These are phyloP conservation scores for Ploceus nigricollis DNA, from an alignment of 2,113 vertebrate species.

Conservation along the genomic window DNA sequence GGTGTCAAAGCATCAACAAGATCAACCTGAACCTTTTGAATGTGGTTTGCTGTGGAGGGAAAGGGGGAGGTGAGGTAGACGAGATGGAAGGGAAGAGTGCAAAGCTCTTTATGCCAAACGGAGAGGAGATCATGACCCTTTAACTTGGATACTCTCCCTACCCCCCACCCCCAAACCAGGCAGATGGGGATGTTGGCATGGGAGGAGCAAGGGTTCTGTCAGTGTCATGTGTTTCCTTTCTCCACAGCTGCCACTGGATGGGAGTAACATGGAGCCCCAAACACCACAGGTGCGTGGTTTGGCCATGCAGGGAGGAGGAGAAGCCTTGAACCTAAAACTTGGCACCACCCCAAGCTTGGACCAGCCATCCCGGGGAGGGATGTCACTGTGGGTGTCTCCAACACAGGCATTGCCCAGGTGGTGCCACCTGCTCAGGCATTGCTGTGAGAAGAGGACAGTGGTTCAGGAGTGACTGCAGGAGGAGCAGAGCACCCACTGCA, in stretches of 20 bases:
- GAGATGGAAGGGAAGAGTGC: background rate
- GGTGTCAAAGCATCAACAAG: background rate
- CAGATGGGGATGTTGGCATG: constrained; percentile 26
- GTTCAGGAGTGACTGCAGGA: background rate
- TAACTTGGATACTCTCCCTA: background rate
- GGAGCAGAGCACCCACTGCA: background rate
- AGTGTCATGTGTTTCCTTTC: constrained; percentile 68
- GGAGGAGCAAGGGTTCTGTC: constrained; percentile 50
- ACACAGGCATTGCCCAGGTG: background rate
- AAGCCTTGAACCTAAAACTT: constrained; percentile 16
- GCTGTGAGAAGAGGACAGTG: constrained; percentile 30
- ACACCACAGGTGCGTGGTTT: constrained; percentile 25
- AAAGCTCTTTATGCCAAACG: background rate
- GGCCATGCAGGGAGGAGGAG: constrained; percentile 54
- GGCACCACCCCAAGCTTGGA: constrained; percentile 8
- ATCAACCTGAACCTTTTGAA: background rate
- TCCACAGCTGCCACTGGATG: constrained; percentile 67
- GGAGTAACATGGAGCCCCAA: constrained; percentile 46
- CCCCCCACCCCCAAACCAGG: background rate
- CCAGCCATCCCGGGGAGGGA: constrained; percentile 25
- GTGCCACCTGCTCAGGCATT: background rate
- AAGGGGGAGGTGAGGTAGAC: constrained; percentile 31
- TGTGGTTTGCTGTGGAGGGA: constrained; percentile 1
- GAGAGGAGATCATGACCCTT: background rate
- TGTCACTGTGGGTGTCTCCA: background rate